Conservation (phyloP, 1,140 invertebrate species). For the Acromyrmex charruanus region DNA sequence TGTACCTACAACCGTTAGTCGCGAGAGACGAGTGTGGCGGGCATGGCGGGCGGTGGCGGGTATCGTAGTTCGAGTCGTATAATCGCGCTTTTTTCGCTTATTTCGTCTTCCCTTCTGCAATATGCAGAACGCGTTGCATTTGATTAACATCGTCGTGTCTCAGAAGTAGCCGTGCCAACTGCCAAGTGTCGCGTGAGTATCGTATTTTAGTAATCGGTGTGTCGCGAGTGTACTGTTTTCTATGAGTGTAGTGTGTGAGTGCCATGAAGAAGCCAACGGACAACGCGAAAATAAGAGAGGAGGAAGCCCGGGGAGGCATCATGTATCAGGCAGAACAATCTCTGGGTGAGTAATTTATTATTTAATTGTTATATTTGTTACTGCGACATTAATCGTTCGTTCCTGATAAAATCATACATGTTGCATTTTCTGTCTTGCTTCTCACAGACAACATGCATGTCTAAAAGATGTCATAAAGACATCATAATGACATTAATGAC, state of each 20-base stretch:
- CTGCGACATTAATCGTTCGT: no score
- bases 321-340: background rate
- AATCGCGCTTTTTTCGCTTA: background rate
- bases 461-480: no score
- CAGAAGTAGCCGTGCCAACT: background rate
- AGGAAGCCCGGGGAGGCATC: background rate
- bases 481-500: no score
- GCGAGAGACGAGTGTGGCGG: background rate
- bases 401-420: background rate
- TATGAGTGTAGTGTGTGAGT: background rate
- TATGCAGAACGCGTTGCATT: background rate
- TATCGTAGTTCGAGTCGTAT: background rate
- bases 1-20: background rate
- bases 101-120: background rate
- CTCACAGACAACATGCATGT: no score
- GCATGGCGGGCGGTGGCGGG: background rate
- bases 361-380: background rate
- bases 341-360: background rate
- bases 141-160: background rate
- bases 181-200: background rate
- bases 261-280: background rate
- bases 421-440: no score
- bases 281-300: background rate
- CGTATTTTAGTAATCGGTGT: background rate
- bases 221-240: background rate